phyloP scores from a whole-genome alignment of 1,140 invertebrate genomes.

The Drosophila lini region DNA sequence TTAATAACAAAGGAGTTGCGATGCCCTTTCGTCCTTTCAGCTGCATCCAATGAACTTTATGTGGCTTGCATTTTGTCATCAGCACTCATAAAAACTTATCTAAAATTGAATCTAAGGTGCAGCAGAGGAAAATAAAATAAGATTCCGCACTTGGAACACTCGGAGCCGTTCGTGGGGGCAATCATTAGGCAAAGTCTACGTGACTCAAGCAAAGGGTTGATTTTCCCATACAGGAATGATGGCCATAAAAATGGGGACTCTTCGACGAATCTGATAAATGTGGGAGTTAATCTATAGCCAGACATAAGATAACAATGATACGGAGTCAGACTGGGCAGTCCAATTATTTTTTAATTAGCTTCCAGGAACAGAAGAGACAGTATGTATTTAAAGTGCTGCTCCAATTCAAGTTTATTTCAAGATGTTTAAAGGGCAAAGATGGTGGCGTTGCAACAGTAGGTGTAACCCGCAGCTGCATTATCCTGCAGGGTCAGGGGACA shows the following conservation, averaged over 20 bases:
- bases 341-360: conserved; percentile 1
- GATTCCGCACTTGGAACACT: conserved; percentile 61
- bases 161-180: conserved; percentile 41
- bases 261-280: background rate
- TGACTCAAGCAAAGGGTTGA: conserved; percentile 2
- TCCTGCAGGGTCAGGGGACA: conserved; percentile 29
- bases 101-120: conserved; percentile 76
- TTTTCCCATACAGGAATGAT: conserved; percentile 11
- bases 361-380: background rate
- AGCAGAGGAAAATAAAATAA: conserved; percentile 43
- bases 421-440: conserved; percentile 10
- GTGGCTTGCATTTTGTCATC: conserved; percentile 71
- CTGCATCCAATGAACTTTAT: conserved; percentile 55
- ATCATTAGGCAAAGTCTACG: conserved; percentile 27
- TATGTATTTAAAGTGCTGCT: background rate
- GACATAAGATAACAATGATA: background rate
- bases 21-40: conserved; percentile 29
- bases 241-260: background rate
- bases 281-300: background rate
- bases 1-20: conserved; percentile 59
- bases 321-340: background rate
- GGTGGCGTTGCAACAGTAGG: conserved; percentile 50
- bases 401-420: background rate
- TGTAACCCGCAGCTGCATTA: conserved; percentile 38
- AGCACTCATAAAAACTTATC: conserved; percentile 67